Base-by-base conservation (phyloP, 2,797 vertebrate species). In the Moxostoma hubbsi region DNA sequence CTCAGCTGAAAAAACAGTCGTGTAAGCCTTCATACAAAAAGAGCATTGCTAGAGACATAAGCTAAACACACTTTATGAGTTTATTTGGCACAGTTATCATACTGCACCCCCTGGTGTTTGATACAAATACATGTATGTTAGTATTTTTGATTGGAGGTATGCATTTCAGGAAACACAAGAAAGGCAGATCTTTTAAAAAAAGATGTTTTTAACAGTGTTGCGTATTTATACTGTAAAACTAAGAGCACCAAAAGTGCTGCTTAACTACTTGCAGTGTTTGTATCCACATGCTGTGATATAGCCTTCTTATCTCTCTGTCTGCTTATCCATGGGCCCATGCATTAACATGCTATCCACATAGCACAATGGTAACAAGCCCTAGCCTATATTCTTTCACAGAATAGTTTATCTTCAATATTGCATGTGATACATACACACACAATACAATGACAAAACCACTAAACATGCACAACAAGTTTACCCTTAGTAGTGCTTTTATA, bases 51-150 rank as follows among this genome's bases (percentile, higher is more conserved):
- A 24, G 24, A 24, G 24, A 24, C 24, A 24, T 24, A 24, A 24
- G 24, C 24, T 24, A 24, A 24, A 24, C 24, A 24, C 24, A 24
- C 1, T 24, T 24, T 24, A 24, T 24, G 24, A 13, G 53, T 51
- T 62, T 43, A 62, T 54, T 45, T 64, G 57, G 13, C 7, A 71
- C 55, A 68, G n/a, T 55, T 69, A 59, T 64, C 66, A 43, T n/a
- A 75, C 58, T 64, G 67, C 59, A 43, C 80, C 73, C 66, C 67
- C 80, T 81, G 66, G 18, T 76, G 80, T 76, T 70, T 58, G 11
- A 65, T 36, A 24, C 24, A 51, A 11, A 9, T 43, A 45, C 11
- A 12, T 59, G 43, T 46, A 51, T 12, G 51, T 16, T 16, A 45
- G n/a, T 6, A 24, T 15, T 8, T 50, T 9, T 67, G 11, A 49